Evolutionary conservation across 37 sponge, comb jelly and placozoan species (phyloP), one percentile per base, ranked within the genome.

Genomic region (Agelas oroides): DNA sequence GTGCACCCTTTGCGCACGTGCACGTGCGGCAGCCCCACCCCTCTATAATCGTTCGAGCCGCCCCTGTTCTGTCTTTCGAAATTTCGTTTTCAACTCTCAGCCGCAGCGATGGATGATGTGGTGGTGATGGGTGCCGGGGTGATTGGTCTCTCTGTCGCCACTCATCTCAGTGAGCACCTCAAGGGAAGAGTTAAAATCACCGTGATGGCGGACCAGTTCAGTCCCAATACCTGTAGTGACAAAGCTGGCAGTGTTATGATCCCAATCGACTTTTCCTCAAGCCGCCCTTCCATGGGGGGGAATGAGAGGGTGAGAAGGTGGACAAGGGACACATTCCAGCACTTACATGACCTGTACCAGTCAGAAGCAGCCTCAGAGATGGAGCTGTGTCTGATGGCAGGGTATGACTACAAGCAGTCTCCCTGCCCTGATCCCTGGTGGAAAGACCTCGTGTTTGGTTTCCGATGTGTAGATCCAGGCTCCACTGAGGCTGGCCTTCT

Each of bases 71-170:
- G n/a, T n/a, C n/a, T n/a, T n/a, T n/a, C n/a, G n/a, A n/a, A n/a
- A n/a, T n/a, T n/a, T n/a, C n/a, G n/a, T n/a, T n/a, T n/a, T n/a
- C n/a, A n/a, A n/a, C n/a, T n/a, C n/a, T n/a, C n/a, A n/a, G n/a
- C n/a, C n/a, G n/a, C 46, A 46, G 46, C 46, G 6, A 46, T 46
- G 46, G 6, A 3, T 46, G 46, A 69, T 30, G 81, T 90, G 31
- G 92, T 73, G 27, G 87, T 87, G 0, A 74, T 91, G 1, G 92
- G 92, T 14, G 92, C 92, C 28, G 92, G 92, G 16, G 75, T 82
- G 18, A 76, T 78, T 53, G 92, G 92, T 18, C 69, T 86, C 17
- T 82, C 88, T 25, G 75, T 79, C 3, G 84, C 79, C 36, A 3
- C 39, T 8, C 41, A 59, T 32, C 71, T 91, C 1, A 24, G 16